Percentiles rank a stretch among this genome's conserved stretches.
phyloP scores from a whole-genome alignment of 2,797 vertebrate species.

The Champsocephalus esox region DNA sequence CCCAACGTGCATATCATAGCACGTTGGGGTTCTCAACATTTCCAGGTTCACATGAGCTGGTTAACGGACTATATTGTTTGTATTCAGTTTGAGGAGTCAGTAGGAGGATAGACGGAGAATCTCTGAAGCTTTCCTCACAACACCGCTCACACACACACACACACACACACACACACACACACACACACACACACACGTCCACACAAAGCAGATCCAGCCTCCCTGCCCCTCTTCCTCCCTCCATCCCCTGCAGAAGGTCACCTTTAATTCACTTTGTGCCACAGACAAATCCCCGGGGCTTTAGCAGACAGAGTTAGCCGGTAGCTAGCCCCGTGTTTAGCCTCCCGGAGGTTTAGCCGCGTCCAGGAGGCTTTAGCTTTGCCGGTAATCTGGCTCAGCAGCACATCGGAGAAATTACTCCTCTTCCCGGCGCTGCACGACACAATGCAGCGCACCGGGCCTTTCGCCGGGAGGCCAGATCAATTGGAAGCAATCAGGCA shows the following conservation, averaged over 20 bases:
- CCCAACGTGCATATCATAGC: no score
- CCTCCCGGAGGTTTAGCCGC: slow-evolving; percentile 75
- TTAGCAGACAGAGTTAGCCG: slow-evolving; percentile 75
- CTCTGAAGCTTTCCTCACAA: neutral
- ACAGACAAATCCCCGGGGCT: slow-evolving; percentile 75
- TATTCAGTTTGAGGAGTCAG: no score
- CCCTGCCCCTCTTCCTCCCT: slow-evolving; percentile 21
- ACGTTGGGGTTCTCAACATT: no score
- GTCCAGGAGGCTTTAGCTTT: slow-evolving; percentile 80
- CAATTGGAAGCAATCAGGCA: slow-evolving; percentile 90
- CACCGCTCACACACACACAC: neutral
- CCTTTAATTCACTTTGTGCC: slow-evolving; percentile 82
- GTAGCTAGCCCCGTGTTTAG: slow-evolving; percentile 77
- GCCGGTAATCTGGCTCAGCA: slow-evolving; percentile 85
- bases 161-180: no score
- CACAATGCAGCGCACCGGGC: slow-evolving; percentile 61
- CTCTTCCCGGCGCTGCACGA: slow-evolving; percentile 62
- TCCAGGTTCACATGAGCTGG: no score
- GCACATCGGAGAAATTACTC: slow-evolving; percentile 85
- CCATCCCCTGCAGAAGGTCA: slow-evolving; percentile 74
- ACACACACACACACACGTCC: neutral
- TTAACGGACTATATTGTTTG: no score
- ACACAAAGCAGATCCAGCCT: slow-evolving; percentile 35
- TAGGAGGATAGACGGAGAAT: neutral
- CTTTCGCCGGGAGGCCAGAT: slow-evolving; percentile 83